These are phyloP conservation scores for Musca vetustissima DNA, from an alignment of 1,140 invertebrate species.

Conservation along the genomic window DNA sequence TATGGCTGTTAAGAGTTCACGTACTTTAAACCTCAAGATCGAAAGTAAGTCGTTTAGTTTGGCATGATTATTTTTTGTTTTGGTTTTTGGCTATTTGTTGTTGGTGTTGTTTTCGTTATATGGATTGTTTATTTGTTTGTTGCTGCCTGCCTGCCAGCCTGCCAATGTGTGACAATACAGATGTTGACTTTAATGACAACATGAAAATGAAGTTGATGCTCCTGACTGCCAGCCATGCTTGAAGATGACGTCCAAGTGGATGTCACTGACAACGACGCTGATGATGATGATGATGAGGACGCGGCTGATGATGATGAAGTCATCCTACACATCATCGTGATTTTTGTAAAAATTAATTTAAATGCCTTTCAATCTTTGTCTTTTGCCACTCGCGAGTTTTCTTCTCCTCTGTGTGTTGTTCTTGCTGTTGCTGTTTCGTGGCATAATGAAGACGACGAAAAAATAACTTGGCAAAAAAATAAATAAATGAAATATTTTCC, in stretches of 20 bases:
- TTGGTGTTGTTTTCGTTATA: too few species aligned
- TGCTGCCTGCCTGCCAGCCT: too few species aligned
- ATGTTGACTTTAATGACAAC: slow-evolving; percentile 13
- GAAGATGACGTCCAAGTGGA: background rate
- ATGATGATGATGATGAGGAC: slow-evolving; percentile 3
- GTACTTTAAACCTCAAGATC: slow-evolving; percentile 14
- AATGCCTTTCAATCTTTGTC: slow-evolving; percentile 8
- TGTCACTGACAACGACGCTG: background rate
- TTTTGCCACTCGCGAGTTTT: background rate
- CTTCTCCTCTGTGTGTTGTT: too few species aligned
- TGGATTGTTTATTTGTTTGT: too few species aligned
- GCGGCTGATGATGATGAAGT: slow-evolving; percentile 14
- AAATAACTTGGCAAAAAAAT: background rate
- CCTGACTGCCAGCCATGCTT: background rate
- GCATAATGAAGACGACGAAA: slow-evolving; percentile 1
- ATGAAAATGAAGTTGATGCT: slow-evolving; percentile 11
- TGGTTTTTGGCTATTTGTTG: too few species aligned
- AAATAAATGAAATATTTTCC: too few species aligned
- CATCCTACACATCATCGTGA: slow-evolving; percentile 26
- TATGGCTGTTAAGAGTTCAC: slow-evolving; percentile 1
- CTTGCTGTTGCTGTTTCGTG: background rate
- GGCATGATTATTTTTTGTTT: too few species aligned
- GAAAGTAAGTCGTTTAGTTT: too few species aligned
- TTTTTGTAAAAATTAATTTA: slow-evolving; percentile 18
- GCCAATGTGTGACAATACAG: slow-evolving; percentile 20